Base-by-base conservation (phyloP, 2,113 vertebrate genomes). In the Pomatorhinus ruficollis region DNA sequence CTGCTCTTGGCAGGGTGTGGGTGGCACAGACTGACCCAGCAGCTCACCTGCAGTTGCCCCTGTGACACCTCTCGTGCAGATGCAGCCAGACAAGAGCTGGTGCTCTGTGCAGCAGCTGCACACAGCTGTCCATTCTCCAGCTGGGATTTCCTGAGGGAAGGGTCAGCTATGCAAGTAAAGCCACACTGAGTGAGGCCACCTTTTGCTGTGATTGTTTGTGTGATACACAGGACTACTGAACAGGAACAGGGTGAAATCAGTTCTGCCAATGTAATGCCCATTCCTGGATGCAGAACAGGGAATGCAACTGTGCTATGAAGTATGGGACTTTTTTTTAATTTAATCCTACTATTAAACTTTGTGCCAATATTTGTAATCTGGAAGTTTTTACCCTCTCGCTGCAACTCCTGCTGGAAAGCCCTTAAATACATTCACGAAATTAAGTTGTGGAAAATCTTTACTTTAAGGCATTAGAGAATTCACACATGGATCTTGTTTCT, bases 211-310 rank as follows among this genome's bases (percentile, higher is more conserved):
- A 2, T 8, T 42, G n/a, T 57, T 33, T 42, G 70, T 86, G 50
- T 89, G 60, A 23, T 23, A 27, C 1, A 11, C 25, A 79, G n/a
- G 47, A 12, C 25, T 63, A 3, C 27, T 42, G 11, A 54, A 56
- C 0, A 6, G 18, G 39, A 27, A 31, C 0, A 0, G 16, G 4
- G 2, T 39, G 24, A 70, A 87, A 35, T 15, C 50, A 60, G 8
- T 71, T 71, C 44, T 90, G 33, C 8, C 57, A 66, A 14, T 33
- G 18, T 28, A 84, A 40, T 66, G 17, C 18, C 56, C 0, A 0
- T 27, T 87, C 13, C 53, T 66, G 37, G n/a, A 15, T 7, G 8
- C 30, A 84, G 65, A 86, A 50, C 2, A 10, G 15, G 27, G 47
- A 60, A 8, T 53, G 5, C 0, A 63, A 63, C 50, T 40, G 16